phyloP scores from a whole-genome alignment of 1,140 invertebrate genomes.

The Ips typographus region DNA sequence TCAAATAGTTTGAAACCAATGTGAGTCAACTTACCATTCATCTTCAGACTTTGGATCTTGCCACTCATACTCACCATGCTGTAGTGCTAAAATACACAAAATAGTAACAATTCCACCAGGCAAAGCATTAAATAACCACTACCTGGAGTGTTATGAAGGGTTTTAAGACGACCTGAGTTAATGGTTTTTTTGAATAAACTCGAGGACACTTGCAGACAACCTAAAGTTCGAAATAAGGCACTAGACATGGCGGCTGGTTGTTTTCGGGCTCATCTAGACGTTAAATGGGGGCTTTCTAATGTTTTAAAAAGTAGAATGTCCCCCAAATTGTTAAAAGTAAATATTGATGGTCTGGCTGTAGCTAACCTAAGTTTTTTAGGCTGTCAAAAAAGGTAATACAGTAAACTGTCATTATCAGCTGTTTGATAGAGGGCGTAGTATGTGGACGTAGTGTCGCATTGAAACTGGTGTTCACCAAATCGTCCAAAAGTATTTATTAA shows the following conservation, averaged over 20 bases:
- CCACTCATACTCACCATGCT: conserved; percentile 88
- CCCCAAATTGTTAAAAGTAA: too few relatives aligned
- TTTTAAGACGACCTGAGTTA: background rate
- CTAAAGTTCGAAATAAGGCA: background rate
- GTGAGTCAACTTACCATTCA: conserved; percentile 70
- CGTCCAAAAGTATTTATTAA: too few relatives aligned
- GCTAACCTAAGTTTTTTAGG: too few relatives aligned
- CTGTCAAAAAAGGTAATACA: too few relatives aligned
- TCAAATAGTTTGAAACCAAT: background rate
- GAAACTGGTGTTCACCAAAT: too few relatives aligned
- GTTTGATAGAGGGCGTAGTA: too few relatives aligned
- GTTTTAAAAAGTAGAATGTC: too few relatives aligned
- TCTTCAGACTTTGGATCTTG: conserved; percentile 89
- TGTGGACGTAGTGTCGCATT: too few relatives aligned
- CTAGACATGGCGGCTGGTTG: background rate
- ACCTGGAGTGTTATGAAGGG: background rate
- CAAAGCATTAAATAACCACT: background rate
- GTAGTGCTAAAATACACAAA: conserved; percentile 4
- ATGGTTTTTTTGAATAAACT: background rate
- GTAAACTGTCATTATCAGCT: too few relatives aligned
- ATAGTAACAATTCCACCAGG: background rate
- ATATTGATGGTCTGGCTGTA: too few relatives aligned
- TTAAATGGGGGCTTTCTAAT: too few relatives aligned
- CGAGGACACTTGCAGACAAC: background rate
- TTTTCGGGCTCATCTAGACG: too few relatives aligned